Conservation (phyloP, 2,113 vertebrate species). For the Catharus minimus region DNA sequence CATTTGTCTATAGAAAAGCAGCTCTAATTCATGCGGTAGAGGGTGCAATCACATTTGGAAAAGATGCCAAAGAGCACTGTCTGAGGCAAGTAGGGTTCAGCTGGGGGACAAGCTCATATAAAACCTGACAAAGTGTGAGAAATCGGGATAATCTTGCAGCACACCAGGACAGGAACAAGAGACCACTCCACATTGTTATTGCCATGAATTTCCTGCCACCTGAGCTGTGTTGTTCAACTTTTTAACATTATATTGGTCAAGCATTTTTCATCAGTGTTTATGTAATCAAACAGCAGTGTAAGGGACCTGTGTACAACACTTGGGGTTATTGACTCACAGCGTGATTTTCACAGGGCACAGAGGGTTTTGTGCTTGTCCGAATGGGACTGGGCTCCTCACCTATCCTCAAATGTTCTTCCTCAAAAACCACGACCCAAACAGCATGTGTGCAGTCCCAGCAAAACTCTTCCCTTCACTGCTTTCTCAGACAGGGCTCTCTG, state of each 20-base stretch:
- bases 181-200: not conserved
- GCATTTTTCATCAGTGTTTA: too few species aligned
- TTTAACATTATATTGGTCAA: too few species aligned
- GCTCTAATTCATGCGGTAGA: not conserved
- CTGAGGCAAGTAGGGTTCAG: not conserved
- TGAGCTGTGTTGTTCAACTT: too few species aligned
- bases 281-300: too few species aligned
- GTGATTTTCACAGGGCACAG: not conserved
- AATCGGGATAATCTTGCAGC: not conserved
- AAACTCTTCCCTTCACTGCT: not conserved
- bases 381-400: not conserved
- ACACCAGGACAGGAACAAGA: not conserved
- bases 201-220: not conserved
- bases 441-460: not conserved
- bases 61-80: not conserved
- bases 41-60: not conserved
- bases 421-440: not conserved
- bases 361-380: not conserved
- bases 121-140: not conserved
- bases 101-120: not conserved
- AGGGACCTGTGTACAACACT: too few species aligned
- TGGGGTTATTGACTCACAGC: not conserved
- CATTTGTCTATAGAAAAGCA: not conserved
- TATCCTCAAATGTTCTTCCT: not conserved
- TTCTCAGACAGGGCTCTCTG: not conserved